These are phyloP conservation scores for Ptychodera flava DNA, from an alignment of 35 echinoderm and acorn worm species.

Conservation along the genomic window DNA sequence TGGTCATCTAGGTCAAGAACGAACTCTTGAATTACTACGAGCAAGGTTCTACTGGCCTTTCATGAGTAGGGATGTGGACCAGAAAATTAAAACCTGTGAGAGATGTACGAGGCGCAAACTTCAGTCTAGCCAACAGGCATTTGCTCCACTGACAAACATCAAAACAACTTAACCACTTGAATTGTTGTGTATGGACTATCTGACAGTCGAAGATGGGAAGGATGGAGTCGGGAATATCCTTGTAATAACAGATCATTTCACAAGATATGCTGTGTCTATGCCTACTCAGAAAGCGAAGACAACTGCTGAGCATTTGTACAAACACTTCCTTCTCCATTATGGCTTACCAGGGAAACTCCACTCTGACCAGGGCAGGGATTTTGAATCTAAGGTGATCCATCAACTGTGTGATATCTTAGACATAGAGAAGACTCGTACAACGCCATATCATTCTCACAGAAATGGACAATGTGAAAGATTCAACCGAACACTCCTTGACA, in stretches of 20 bases:
- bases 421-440: conserved; percentile 22
- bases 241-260: conserved; percentile 41
- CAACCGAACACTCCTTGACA: conserved; percentile 41
- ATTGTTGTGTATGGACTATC: conserved; percentile 33
- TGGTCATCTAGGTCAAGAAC: too few relatives aligned
- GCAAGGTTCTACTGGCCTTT: too few relatives aligned
- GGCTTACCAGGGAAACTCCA: too few relatives aligned
- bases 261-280: conserved; percentile 6
- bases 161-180: conserved; percentile 20
- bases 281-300: conserved; percentile 7
- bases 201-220: conserved; percentile 15
- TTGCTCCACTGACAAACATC: too few relatives aligned
- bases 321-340: not conserved
- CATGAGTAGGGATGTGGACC: conserved; percentile 15
- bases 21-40: too few relatives aligned
- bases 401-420: conserved; percentile 48
- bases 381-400: conserved; percentile 53
- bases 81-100: conserved; percentile 13
- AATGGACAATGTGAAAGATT: conserved; percentile 49
- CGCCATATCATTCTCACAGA: conserved; percentile 38
- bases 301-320: not conserved
- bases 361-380: conserved; percentile 33
- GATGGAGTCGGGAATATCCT: conserved; percentile 15
- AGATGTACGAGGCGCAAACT: conserved; percentile 36
- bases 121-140: too few relatives aligned